Evolutionary conservation across 2,888 invertebrate genomes (phyloP), one percentile per base, ranked within the genome.

Genomic region (Cylindroiulus punctatus): DNA sequence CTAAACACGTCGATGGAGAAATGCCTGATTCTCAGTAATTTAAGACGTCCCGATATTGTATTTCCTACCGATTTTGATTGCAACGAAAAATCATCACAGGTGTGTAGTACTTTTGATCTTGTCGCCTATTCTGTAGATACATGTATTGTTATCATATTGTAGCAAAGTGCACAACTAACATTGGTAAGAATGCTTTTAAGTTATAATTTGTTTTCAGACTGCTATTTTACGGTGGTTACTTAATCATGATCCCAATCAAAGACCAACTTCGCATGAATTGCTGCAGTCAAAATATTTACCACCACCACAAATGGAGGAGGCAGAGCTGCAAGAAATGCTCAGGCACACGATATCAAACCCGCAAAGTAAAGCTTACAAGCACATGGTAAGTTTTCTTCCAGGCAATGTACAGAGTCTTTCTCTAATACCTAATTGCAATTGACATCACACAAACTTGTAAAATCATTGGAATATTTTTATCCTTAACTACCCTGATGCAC

Each of bases 1-100:
- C 92, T 97, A 82, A 92, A 92, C 0, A 98, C 98, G 0, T 95
- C 94, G 57, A 98, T 98, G 96, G 99, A 99, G 91, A 92, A 98
- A 87, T 94, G 95, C 26, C 93, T 94, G 89, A 93, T 97, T 4
- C 92, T 99, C 52, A 92, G 93, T 0, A 94, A 94, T 86, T 90
- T 98, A 52, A 92, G 98, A 85, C 92, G 92, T 17, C 93, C 93
- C 83, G 93, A 95, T 22, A 93, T 96, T 14, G 89, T 92, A 5
- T 92, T 98, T 88, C 98, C 98, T 0, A 90, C 93, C 0, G 93
- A 94, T 84, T 84, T 84, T 44, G 40, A 32, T 82, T 17, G 22
- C 22, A 57, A 57, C 8, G 92, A 93, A 30, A 93, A 93, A 90
- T 90, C 91, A 4, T 93, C 93, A 88, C 94, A 94, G 90, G 91